phyloP scores from a whole-genome alignment of 1,140 invertebrate genomes.

The Drosophila erecta region DNA sequence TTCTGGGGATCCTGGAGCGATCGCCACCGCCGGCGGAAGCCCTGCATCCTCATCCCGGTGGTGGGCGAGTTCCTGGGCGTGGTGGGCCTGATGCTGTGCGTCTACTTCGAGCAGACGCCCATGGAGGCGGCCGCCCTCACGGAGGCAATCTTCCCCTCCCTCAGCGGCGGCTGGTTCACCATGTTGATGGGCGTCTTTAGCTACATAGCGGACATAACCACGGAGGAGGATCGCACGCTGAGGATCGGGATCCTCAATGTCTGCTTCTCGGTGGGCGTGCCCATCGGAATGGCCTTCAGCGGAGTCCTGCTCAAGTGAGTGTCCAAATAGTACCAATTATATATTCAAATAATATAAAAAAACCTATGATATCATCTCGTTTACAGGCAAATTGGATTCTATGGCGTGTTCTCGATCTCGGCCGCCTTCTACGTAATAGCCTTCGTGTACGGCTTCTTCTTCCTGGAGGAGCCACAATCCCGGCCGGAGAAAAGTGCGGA shows the following conservation, averaged over 20 bases:
- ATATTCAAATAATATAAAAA: no score
- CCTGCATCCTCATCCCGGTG: conserved; percentile 93
- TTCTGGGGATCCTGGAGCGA: conserved; percentile 93
- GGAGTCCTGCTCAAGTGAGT: conserved; percentile 88
- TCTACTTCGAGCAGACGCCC: conserved; percentile 91
- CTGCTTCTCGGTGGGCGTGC: conserved; percentile 92
- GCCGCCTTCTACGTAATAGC: conserved; percentile 90
- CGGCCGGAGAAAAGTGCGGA: conserved; percentile 64
- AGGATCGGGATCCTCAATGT: conserved; percentile 93
- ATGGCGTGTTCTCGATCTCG: conserved; percentile 91
- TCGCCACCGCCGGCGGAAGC: conserved; percentile 90
- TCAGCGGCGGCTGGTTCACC: conserved; percentile 92
- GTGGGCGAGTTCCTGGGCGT: conserved; percentile 92
- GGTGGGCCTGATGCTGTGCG: conserved; percentile 91
- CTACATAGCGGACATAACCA: conserved; percentile 94
- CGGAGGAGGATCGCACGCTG: conserved; percentile 91
- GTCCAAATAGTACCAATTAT: no score
- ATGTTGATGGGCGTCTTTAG: conserved; percentile 96
- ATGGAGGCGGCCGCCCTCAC: conserved; percentile 91
- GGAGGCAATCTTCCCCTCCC: conserved; percentile 90
- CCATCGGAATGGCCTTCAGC: conserved; percentile 91
- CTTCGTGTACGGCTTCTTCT: conserved; percentile 88
- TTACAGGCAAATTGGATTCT: conserved; percentile 90
- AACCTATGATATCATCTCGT: no score
- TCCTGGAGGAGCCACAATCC: conserved; percentile 65